Evolutionary conservation across 1,140 invertebrate species (phyloP), one percentile per base, ranked within the genome.

Genomic region (Zaprionus kolodkinae): DNA sequence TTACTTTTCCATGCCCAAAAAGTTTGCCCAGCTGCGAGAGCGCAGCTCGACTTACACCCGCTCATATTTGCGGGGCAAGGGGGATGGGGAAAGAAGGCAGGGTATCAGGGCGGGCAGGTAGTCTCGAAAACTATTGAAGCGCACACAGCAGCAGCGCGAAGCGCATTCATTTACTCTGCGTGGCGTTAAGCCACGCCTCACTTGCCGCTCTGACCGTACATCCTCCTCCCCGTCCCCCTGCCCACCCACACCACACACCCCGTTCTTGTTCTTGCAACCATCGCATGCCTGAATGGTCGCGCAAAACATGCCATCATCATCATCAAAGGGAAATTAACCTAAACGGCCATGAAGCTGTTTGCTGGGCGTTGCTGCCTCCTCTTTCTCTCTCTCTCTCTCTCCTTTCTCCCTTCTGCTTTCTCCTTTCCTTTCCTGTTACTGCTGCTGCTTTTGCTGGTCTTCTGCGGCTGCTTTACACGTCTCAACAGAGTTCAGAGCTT

Each of bases 271-370:
- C n/a, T 48, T 48, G 27, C 61, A 48, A 60, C 73, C 84, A 68
- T 89, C 76, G 85, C 84, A 88, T 84, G 85, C 85, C 59, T 89
- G 74, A 88, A 88, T 84, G 84, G 84, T 62, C 80, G 85, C 85
- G 80, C 78, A 80, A 88, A 87, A 88, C 84, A 87, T 87, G 84
- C 77, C 84, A 88, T 88, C 84, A 86, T 85, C 82, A 87, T 87
- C 76, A 81, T 81, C 78, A 81, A 88, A 88, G 84, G 80, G 85
- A 89, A 88, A 84, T 89, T 84, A 83, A 88, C 84, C 84, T 84
- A 88, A 88, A 77, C 85, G 85, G 80, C 84, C 84, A 89, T 87
- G 80, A 84, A 88, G 80, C 77, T 79, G 79, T 54, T 70, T 72
- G 76, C 62, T 66, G 73, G 68, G 65, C 81, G 83, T 66, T 69